Percentiles rank a stretch among this genome's conserved stretches.
phyloP scores from a whole-genome alignment of 1,140 invertebrate species.

The Penaeus japonicus region DNA sequence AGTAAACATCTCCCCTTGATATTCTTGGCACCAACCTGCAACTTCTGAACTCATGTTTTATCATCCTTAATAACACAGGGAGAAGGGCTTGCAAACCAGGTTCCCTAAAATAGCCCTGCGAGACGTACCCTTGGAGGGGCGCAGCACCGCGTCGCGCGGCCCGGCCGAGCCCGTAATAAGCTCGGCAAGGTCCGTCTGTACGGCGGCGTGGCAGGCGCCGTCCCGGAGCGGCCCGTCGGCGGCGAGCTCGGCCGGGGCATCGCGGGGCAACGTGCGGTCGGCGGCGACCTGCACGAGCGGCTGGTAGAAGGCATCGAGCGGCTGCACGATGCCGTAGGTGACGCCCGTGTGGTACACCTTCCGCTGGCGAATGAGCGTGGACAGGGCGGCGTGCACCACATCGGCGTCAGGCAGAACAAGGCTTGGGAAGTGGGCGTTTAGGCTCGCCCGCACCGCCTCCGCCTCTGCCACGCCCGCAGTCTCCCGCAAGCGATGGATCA shows the following conservation, averaged over 20 bases:
- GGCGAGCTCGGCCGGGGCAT: neutral
- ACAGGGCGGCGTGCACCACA: conserved; percentile 56
- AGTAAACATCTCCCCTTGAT: no score
- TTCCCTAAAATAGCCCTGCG: no score
- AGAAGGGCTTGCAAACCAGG: neutral
- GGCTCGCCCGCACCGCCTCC: conserved; percentile 24
- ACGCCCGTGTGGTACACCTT: conserved; percentile 52
- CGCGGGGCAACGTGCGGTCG: neutral
- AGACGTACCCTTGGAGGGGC: no score
- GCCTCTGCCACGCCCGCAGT: conserved; percentile 29
- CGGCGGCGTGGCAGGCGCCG: conserved; percentile 17
- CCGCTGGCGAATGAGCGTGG: conserved; percentile 58
- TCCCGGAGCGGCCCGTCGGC: neutral
- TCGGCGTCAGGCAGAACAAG: conserved; percentile 39
- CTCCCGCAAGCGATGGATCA: conserved; percentile 40
- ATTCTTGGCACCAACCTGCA: no score
- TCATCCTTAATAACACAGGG: neutral
- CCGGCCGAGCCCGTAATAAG: conserved; percentile 43
- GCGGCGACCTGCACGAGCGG: neutral
- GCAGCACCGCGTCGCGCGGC: conserved; percentile 11
- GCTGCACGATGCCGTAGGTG: conserved; percentile 53
- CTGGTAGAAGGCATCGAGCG: conserved; percentile 39
- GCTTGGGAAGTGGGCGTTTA: conserved; percentile 34
- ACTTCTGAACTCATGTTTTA: neutral
- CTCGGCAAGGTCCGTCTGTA: conserved; percentile 55